phyloP scores from a whole-genome alignment of 2,113 vertebrate species.

The Columbina picui region DNA sequence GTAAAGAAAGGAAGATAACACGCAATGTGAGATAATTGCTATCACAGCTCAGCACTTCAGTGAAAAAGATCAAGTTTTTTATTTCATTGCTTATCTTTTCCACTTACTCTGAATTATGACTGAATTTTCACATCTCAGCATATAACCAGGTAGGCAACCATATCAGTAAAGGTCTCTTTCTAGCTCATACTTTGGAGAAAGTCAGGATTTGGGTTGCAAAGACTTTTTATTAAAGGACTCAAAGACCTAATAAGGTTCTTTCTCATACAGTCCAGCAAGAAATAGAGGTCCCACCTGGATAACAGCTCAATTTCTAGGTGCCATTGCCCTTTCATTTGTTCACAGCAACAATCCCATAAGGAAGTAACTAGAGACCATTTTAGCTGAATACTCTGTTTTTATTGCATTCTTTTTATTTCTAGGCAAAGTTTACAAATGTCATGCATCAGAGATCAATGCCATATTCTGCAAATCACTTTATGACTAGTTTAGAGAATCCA shows the following conservation, averaged over 20 bases:
- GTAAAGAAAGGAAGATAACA: background rate
- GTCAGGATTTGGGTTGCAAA: background rate
- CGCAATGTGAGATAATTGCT: background rate
- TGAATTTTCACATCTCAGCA: background rate
- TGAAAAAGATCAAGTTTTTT: background rate
- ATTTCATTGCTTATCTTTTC: background rate
- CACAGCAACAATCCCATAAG: background rate
- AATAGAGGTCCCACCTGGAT: background rate
- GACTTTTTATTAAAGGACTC: background rate
- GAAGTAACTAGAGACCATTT: background rate
- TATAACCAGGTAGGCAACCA: background rate
- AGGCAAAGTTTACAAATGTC: background rate
- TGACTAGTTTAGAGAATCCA: background rate
- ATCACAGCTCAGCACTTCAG: background rate
- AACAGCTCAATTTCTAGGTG: background rate
- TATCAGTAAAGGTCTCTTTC: background rate
- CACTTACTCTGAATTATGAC: background rate
- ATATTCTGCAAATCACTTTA: background rate
- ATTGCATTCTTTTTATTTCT: background rate
- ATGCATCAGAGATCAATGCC: background rate
- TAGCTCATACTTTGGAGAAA: background rate
- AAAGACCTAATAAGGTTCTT: background rate
- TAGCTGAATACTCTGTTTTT: background rate
- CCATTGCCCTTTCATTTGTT: background rate
- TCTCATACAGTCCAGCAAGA: background rate